Conservation (phyloP, 2,797 vertebrate species). For the Okamejei kenojei region DNA sequence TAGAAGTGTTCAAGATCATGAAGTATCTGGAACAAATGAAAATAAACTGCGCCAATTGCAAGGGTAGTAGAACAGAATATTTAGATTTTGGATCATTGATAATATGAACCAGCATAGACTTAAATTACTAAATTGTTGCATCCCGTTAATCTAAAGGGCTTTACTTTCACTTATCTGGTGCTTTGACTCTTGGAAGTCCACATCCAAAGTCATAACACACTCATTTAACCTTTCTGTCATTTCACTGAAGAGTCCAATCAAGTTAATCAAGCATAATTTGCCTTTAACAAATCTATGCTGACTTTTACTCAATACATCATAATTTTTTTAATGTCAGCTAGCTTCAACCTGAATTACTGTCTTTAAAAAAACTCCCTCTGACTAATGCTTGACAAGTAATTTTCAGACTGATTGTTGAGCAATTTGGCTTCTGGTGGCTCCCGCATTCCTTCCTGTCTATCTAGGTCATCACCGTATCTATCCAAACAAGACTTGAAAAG, state of each 20-base stretch:
- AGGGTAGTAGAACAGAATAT: too few species aligned
- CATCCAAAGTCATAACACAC: background rate
- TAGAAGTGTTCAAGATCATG: too few species aligned
- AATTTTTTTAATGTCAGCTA: background rate
- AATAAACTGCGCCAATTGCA: too few species aligned
- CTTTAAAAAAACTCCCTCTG: background rate
- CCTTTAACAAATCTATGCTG: background rate
- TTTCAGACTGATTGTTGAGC: background rate
- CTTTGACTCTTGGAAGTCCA: background rate
- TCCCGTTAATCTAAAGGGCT: background rate
- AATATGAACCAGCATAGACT: too few species aligned
- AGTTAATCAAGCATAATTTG: background rate
- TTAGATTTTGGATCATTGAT: too few species aligned
- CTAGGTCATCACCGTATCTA: constrained; percentile 2
- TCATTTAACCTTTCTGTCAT: background rate
- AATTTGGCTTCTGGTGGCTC: background rate
- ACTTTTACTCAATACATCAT: background rate
- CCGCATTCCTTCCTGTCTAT: background rate
- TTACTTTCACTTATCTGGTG: background rate
- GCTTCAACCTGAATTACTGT: background rate
- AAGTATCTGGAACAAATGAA: too few species aligned
- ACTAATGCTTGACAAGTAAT: background rate
- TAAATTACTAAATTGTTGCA: too few species aligned
- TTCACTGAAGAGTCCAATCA: background rate
- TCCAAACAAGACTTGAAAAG: background rate